phyloP scores from a whole-genome alignment of 35 echinoderm and acorn worm genomes.

The Apostichopus japonicus region DNA sequence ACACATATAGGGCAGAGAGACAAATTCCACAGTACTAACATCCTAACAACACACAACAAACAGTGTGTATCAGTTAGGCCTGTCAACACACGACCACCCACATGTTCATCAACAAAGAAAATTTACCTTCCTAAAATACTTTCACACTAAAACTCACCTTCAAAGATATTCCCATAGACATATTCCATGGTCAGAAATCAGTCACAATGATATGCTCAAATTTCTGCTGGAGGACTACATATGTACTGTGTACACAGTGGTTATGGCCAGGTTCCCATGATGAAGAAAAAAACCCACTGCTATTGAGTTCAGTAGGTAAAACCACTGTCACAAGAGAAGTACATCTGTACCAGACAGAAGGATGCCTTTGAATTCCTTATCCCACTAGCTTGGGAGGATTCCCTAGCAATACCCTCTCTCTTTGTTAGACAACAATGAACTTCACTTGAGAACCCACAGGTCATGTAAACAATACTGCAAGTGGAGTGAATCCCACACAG shows the following conservation, averaged over 20 bases:
- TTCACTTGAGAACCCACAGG: conserved; percentile 28
- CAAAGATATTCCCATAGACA: conserved; percentile 23
- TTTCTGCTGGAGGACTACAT: not conserved
- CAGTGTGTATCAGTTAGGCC: not conserved
- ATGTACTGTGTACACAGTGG: not conserved
- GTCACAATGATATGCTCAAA: not conserved
- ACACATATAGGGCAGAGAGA: too few relatives aligned
- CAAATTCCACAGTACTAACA: too few relatives aligned
- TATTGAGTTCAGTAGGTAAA: not conserved
- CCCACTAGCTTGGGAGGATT: conserved; percentile 1
- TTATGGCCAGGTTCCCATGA: conserved; percentile 5
- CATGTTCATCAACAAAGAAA: not conserved
- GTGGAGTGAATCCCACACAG: conserved; percentile 31
- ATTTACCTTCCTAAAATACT: not conserved
- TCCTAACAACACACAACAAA: not conserved
- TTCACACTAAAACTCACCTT: conserved; percentile 10
- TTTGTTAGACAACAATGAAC: conserved; percentile 52
- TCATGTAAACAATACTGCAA: conserved; percentile 41
- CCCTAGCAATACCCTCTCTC: conserved; percentile 30
- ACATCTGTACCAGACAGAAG: not conserved
- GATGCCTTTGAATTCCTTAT: not conserved
- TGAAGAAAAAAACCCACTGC: not conserved
- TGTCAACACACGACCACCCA: not conserved
- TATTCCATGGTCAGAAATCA: conserved; percentile 18
- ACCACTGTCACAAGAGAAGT: not conserved